Base-by-base conservation (phyloP, 2,888 invertebrate species). In the Epirrita christyi region DNA sequence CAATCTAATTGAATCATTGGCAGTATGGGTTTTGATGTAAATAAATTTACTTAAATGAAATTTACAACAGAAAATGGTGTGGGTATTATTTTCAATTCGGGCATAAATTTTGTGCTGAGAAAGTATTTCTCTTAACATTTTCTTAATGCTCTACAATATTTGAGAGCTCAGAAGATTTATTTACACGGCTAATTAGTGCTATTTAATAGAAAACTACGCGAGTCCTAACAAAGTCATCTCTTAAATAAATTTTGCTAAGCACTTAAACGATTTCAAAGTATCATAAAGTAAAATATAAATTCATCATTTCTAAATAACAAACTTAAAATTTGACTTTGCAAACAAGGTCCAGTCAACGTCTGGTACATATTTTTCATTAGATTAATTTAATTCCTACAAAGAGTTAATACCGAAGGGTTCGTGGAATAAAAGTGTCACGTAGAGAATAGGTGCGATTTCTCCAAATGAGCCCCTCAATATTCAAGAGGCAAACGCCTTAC, bases 401-500 rank as follows among this genome's bases (percentile, higher is more conserved):
- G 61, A 68, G 66, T 49, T 61, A 62, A 63, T 66, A 43, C 56
- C 49, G 37, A 63, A 63, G 50, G 64, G 44, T 63, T 65, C 52
- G 52, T 53, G 47, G 73, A 76, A 80, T 79, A 87, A 86, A 86
- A 86, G 76, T 84, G 83, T 89, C 88, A 88, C 88, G 87, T 88
- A 85, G 83, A 78, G 83, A 88, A 86, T 88, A 87, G 84, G 86
- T 87, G 88, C 86, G 84, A 88, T 88, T 88, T 87, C 83, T 82
- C 66, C 78, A 87, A 90, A 91, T 89, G 86, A 89, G 84, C 86
- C 86, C 76, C 76, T 91, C 83, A 86, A 87, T 91, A 92, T 91
- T 91, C 91, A 85, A 83, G 80, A 72, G 80, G 85, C 86, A 86
- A 80, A 82, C 82, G 83, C 81, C 82, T 83, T 81, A 82, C 78